A percentile compares a stretch with the other conserved stretches of the same genome.
phyloP scores from a whole-genome alignment of 2,888 invertebrate species.

The Meteorus colon region DNA sequence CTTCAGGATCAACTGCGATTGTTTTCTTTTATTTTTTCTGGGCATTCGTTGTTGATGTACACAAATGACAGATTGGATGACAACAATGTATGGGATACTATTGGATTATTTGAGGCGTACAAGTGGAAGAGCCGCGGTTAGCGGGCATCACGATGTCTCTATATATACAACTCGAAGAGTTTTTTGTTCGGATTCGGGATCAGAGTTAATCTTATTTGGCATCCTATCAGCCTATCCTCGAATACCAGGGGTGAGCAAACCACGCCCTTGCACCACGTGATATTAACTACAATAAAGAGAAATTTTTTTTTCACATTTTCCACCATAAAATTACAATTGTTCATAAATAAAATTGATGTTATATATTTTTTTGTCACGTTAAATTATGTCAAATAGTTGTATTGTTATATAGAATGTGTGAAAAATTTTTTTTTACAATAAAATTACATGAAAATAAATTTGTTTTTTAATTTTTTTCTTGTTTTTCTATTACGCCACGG shows the following conservation, averaged over 20 bases:
- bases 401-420: not conserved
- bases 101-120: constrained; percentile 70
- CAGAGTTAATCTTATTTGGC: constrained; percentile 72
- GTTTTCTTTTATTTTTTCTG: too few relatives aligned
- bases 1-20: too few relatives aligned
- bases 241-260: constrained; percentile 66
- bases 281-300: constrained; percentile 31
- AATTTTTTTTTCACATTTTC: constrained; percentile 11
- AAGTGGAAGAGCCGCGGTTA: constrained; percentile 65
- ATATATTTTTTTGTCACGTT: not conserved
- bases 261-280: constrained; percentile 65
- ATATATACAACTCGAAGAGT: constrained; percentile 58
- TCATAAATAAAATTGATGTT: not conserved
- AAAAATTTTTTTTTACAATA: constrained; percentile 20
- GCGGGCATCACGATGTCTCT: constrained; percentile 62
- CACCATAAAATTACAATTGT: not conserved
- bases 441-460: not conserved
- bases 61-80: constrained; percentile 48
- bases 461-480: constrained; percentile 15
- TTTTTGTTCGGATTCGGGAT: constrained; percentile 72
- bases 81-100: constrained; percentile 62
- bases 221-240: constrained; percentile 71
- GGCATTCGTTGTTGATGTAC: not conserved
- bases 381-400: not conserved
- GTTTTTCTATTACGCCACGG: constrained; percentile 39